Base-by-base conservation (phyloP, 2,797 vertebrate genomes). In the Onychomys leucogaster region DNA sequence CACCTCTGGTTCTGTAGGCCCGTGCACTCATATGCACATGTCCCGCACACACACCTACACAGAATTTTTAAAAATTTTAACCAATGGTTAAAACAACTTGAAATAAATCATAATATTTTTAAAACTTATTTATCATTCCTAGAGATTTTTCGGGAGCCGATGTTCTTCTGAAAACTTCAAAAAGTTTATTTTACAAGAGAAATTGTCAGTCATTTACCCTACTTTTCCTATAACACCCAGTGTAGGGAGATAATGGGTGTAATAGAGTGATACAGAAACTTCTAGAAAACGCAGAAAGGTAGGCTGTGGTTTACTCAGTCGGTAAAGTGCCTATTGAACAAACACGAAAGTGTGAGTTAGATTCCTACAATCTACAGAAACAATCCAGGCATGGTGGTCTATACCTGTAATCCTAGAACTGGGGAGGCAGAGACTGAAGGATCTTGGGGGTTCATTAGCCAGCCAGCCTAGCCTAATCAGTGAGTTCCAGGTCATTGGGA, bases 131-230 rank as follows among this genome's bases (percentile, higher is more conserved):
- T 77, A 21, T 46, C 4, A 23, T 61, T 34, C 67, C 27, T 90
- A 69, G 27, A 85, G 75, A n/a, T 73, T 46, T 67, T 67, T 85
- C 67, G 83, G 21, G 43, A 85, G 6, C 25, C 59, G 16, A 37
- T 7, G 29, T 61, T 61, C 69, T 88, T 94, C 37, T 52, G 27
- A 63, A 94, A 94, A 59, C 52, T 8, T 57, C 49, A 43, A 23
- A 57, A 0, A 55, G 57, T 61, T 80, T 87, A 37, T 55, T 94
- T 77, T 95, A 49, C 93, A 96, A 78, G 32, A 65, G 71, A 76
- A 91, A 81, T 2, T 29, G 43, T 86, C 61, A 49, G 92, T 34
- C 46, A 78, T 59, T 86, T 52, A 77, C 37, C 37, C 37, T 59
- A 43, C 65, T 23, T 95, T 88, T 93, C 23, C 67, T 71, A 17